Base-by-base conservation (phyloP, 2,888 invertebrate species). In the Mesorhabditis sp. region DNA sequence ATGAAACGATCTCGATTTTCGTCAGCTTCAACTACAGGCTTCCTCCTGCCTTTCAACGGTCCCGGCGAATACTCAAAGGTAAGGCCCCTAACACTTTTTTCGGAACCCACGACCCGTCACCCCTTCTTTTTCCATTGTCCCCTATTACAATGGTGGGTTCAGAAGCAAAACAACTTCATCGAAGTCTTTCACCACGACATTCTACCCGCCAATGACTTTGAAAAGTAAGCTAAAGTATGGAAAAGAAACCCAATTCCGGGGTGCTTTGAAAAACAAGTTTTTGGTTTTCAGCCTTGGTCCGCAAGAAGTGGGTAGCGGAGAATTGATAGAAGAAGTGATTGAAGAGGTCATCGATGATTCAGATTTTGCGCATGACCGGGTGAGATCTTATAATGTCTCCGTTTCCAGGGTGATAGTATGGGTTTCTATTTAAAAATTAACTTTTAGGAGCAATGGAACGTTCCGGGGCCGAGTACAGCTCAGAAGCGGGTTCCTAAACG, bases 1-100 rank as follows among this genome's bases (percentile, higher is more conserved):
- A 68, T 79, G 3, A 75, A 75, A 41, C 69, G 75, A 13, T 61
- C 71, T 5, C 73, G 75, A 7, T 68, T 69, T 58, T 70, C 68
- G 13, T 70, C 72, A 44, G 45, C 43, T 65, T 64, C 28, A 28
- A 28, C 74, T 4, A 67, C 73, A 6, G 72, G 76, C 4, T 79
- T 72, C 45, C 71, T 79, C 7, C 68, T 78, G 4, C 77, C 77
- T 6, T 74, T 72, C 58, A 50, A 50, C 2, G 58, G 58, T 13
- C 58, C 58, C n/a, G 58, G 58, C 58, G 58, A 50, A 50, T 50
- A 50, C n/a, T 50, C 58, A 50, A 50, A 50, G 58, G 58, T 50
- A 28, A 28, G 28, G 28, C 28, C 28, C 13, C 58, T 50, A 50
- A 50, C 7, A 50, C 58, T 50, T n/a, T 50, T 13, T 50, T 50